These are phyloP conservation scores for Crax fasciolata DNA, from an alignment of 2,797 vertebrate genomes.

Conservation along the genomic window DNA sequence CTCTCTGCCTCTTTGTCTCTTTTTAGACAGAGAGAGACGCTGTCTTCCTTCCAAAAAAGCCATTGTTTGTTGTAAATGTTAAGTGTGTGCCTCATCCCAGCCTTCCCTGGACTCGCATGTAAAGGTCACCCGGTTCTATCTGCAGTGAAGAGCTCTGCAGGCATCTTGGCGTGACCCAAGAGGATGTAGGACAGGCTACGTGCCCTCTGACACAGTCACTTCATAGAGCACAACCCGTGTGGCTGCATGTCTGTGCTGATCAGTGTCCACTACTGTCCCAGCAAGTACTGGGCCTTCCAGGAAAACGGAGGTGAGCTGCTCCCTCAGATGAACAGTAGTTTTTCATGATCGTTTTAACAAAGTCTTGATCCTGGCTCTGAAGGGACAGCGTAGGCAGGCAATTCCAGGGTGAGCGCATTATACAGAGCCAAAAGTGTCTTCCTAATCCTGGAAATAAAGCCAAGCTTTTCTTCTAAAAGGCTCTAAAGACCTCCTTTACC, in stretches of 20 bases:
- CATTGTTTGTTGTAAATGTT: neutral
- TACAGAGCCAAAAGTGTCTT: neutral
- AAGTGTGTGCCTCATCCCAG: neutral
- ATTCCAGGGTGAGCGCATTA: neutral
- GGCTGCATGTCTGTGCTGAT: neutral
- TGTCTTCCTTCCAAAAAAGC: neutral
- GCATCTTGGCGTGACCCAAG: neutral
- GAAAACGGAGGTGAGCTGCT: neutral
- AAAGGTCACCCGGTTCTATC: neutral
- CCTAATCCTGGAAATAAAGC: neutral
- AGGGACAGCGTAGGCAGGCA: neutral
- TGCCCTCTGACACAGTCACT: neutral
- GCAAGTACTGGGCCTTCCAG: neutral
- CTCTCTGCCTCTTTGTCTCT: neutral
- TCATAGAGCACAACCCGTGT: fast-evolving
- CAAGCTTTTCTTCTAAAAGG: neutral
- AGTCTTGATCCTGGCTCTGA: neutral
- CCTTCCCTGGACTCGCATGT: neutral
- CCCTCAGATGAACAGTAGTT: neutral
- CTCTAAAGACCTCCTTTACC: neutral
- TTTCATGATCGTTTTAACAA: neutral
- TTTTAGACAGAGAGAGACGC: neutral
- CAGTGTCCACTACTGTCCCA: neutral
- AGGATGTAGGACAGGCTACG: fast-evolving
- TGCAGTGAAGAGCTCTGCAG: neutral